Percentiles rank a stretch among this genome's conserved stretches.
Conservation (phyloP, 1,140 invertebrate species). For the Vanessa tameamea region DNA sequence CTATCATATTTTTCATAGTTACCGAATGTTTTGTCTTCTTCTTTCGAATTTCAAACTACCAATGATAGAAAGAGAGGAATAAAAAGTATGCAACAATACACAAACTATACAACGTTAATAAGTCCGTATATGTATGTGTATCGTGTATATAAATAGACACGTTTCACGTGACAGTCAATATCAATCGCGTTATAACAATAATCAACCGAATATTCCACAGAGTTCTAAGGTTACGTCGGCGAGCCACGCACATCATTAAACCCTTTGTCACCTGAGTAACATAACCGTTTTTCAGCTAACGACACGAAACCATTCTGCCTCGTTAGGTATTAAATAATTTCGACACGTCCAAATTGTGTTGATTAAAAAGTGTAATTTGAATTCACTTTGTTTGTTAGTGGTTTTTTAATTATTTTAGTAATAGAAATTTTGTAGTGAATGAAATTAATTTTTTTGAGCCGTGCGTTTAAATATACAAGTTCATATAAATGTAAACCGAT, state of each 20-base stretch:
- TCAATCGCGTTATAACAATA: slow-evolving; percentile 42
- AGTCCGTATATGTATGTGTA: not conserved
- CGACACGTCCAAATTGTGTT: slow-evolving; percentile 27
- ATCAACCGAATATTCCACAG: slow-evolving; percentile 35
- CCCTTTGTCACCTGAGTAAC: slow-evolving; percentile 47
- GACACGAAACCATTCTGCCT: slow-evolving; percentile 24
- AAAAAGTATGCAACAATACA: too few species aligned
- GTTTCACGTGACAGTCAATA: slow-evolving; percentile 20
- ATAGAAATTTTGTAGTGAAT: too few species aligned
- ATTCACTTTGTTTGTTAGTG: not conserved
- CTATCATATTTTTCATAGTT: too few species aligned
- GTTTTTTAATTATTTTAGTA: too few species aligned
- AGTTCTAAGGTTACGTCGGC: slow-evolving; percentile 40
- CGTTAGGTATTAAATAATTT: slow-evolving; percentile 32
- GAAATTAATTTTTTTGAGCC: too few species aligned
- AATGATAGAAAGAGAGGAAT: too few species aligned
- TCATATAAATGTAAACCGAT: too few species aligned
- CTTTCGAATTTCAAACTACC: too few species aligned
- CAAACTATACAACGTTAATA: too few species aligned
- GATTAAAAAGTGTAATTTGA: slow-evolving; percentile 22
- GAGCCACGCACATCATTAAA: slow-evolving; percentile 44
- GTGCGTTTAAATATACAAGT: too few species aligned
- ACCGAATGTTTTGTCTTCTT: too few species aligned
- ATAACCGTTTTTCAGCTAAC: slow-evolving; percentile 42
- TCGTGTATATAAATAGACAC: not conserved